Evolutionary conservation across 2,888 invertebrate genomes (phyloP).

Genomic region (Watsonalla cultraria): DNA sequence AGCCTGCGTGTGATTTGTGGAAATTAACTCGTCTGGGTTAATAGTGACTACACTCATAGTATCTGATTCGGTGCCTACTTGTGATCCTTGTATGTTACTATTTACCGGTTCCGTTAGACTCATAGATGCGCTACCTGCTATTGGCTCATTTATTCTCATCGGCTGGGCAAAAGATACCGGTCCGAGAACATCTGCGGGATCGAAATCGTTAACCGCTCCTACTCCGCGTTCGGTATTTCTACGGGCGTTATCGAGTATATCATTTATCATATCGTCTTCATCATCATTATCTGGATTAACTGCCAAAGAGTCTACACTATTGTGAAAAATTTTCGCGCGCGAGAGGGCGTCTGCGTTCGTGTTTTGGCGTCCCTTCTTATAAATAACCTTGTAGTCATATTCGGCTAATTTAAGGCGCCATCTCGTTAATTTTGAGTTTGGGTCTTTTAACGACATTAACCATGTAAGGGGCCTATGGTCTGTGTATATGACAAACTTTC

Average conservation of each 20-base stretch:
- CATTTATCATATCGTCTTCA: background rate
- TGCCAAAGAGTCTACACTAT: too few relatives aligned
- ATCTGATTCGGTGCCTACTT: background rate
- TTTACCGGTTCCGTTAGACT: too few relatives aligned
- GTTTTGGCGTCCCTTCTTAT: slow-evolving; percentile 8
- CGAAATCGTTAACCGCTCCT: background rate
- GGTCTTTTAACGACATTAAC: slow-evolving; percentile 7
- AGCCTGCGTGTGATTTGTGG: background rate
- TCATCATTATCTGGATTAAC: background rate
- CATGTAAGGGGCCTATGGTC: slow-evolving; percentile 34
- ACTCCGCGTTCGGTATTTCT: background rate
- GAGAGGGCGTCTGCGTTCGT: slow-evolving; percentile 12
- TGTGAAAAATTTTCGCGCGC: background rate
- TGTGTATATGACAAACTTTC: slow-evolving; percentile 32
- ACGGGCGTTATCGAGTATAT: background rate
- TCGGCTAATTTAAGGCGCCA: slow-evolving; percentile 7
- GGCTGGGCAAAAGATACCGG: too few relatives aligned
- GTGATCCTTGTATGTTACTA: background rate
- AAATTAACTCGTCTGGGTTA: background rate
- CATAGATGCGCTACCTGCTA: too few relatives aligned
- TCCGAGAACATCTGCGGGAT: background rate
- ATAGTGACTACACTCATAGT: background rate
- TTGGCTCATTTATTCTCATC: too few relatives aligned
- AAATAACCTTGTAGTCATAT: slow-evolving; percentile 6
- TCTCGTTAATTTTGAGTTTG: slow-evolving; percentile 4